Conservation (phyloP, 2,888 invertebrate genomes). For the Nezara viridula region DNA sequence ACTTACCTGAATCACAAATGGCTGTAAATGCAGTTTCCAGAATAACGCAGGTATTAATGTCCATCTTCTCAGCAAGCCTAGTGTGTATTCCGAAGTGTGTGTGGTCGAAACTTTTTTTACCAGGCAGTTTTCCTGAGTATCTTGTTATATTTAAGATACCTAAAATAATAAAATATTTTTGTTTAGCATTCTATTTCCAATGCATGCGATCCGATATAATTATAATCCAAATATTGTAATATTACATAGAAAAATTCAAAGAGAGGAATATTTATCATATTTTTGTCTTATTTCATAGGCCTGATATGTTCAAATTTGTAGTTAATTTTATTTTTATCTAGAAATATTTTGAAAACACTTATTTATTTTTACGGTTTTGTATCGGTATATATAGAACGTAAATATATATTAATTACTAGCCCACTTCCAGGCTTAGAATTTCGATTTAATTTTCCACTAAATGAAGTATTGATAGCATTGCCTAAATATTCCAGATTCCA, state of each 20-base stretch:
- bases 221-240: background rate
- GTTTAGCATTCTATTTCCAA: too few species aligned
- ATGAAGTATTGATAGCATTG: too few species aligned
- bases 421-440: too few species aligned
- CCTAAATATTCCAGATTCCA: too few species aligned
- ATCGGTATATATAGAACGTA: too few species aligned
- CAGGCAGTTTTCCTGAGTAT: constrained; percentile 53
- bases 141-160: constrained; percentile 57
- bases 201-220: too few species aligned
- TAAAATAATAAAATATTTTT: constrained; percentile 1
- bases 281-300: background rate
- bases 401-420: too few species aligned
- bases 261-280: background rate
- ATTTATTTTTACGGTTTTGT: too few species aligned
- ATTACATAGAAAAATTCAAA: background rate
- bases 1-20: constrained; percentile 60
- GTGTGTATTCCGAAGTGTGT: constrained; percentile 59
- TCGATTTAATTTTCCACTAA: too few species aligned
- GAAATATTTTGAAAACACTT: too few species aligned
- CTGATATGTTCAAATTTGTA: too few species aligned
- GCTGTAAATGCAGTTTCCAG: constrained; percentile 58
- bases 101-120: constrained; percentile 54
- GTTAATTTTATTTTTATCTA: too few species aligned
- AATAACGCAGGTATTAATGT: constrained; percentile 46
- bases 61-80: constrained; percentile 59